These are phyloP conservation scores for Heloderma charlesbogerti DNA, from an alignment of 2,113 vertebrate genomes.

Conservation along the genomic window DNA sequence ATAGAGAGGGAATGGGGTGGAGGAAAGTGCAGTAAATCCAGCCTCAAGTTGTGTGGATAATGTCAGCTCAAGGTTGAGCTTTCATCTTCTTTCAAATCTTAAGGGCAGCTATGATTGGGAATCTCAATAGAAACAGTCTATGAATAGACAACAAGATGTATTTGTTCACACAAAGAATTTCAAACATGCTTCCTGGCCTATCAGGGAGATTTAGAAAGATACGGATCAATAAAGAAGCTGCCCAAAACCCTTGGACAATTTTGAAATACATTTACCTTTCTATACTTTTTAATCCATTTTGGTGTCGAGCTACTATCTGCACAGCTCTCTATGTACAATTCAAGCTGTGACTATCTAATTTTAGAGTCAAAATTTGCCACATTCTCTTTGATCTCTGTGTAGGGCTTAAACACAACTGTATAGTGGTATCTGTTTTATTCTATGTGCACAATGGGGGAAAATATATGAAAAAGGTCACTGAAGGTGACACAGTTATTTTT, in stretches of 20 bases:
- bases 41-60: background rate
- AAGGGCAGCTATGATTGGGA: background rate
- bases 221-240: background rate
- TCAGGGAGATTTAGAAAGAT: background rate
- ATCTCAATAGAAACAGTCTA: constrained; percentile 5
- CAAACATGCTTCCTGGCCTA: constrained; percentile 7
- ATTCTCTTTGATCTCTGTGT: background rate
- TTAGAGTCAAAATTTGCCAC: background rate
- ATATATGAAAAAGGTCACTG: background rate
- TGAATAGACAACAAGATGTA: constrained; percentile 20
- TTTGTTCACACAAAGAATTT: constrained; percentile 15
- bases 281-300: background rate
- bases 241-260: background rate
- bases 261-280: background rate
- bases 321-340: background rate
- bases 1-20: too few species aligned
- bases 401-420: background rate
- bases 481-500: background rate
- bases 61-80: background rate
- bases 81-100: constrained; percentile 17
- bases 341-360: background rate
- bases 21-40: background rate
- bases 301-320: background rate
- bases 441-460: background rate
- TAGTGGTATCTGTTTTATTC: background rate